Percentiles rank a stretch among this genome's conserved stretches.
phyloP scores from a whole-genome alignment of 2,888 invertebrate genomes.

The Conus canariensis region DNA sequence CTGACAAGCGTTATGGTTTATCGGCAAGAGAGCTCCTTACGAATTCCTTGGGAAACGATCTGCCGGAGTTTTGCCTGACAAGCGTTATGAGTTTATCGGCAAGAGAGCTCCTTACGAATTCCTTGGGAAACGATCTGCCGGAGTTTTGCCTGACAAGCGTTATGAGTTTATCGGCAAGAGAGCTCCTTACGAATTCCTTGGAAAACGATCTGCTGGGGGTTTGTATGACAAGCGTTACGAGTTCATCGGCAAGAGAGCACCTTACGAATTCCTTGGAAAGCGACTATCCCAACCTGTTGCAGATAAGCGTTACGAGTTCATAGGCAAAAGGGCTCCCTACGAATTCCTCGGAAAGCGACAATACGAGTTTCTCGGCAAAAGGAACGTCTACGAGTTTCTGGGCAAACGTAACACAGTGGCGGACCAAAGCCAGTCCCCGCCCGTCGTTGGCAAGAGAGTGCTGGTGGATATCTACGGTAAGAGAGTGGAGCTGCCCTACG shows the following conservation, averaged over 20 bases:
- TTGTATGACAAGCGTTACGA: constrained; percentile 10
- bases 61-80: not conserved
- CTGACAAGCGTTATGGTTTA: not conserved
- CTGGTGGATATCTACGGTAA: constrained; percentile 38
- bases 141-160: constrained; percentile 26
- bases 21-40: constrained; percentile 24
- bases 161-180: not conserved
- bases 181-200: constrained; percentile 15
- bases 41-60: constrained; percentile 28
- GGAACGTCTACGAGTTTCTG: constrained; percentile 26
- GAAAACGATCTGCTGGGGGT: constrained; percentile 10
- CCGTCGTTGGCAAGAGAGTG: not conserved
- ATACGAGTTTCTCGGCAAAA: constrained; percentile 31
- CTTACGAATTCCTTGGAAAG: constrained; percentile 34
- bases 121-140: constrained; percentile 20
- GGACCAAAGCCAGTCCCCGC: not conserved
- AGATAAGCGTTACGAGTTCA: constrained; percentile 7
- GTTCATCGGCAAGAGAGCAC: constrained; percentile 11
- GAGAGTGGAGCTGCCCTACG: constrained; percentile 41
- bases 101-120: constrained; percentile 37
- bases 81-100: constrained; percentile 33
- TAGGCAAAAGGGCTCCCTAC: constrained; percentile 33
- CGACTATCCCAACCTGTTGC: not conserved
- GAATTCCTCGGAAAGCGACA: constrained; percentile 31
- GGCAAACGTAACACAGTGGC: not conserved